Base-by-base conservation (phyloP, 2,113 vertebrate genomes). In the Pterocles orientalis region DNA sequence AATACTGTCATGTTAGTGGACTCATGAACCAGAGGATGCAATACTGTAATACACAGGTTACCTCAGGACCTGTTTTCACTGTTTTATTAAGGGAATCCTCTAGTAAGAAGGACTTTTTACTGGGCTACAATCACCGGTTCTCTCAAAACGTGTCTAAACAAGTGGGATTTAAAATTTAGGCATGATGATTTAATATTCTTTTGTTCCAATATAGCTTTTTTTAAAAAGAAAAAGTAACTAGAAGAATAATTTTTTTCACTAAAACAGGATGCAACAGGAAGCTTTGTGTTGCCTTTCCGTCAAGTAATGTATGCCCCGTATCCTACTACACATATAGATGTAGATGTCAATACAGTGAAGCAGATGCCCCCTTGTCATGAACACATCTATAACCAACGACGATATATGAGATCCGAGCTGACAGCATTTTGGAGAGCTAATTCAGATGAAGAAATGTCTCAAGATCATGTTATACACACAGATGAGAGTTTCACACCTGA, bases 301-400 rank as follows among this genome's bases (percentile, higher is more conserved):
- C 99, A 99, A 97, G 99, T 99, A 65, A 99, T 99, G 96, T 99
- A 99, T 91, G 99, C 99, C 1, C 99, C 99, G 0, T 99, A 99
- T 75, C 99, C 99, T 26, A 99, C 98, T 93, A 99, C 99, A 6
- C 99, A 99, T 96, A 99, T 99, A 56, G 99, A 99, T 41, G 99
- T 99, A 53, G 99, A 99, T 96, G 98, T 99, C 96, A 99, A 99
- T 86, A 99, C 99, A 1, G 99, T 99, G 70, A 99, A 99, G 96
- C 99, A 99, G 98, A 99, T 99, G 99, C 99, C 99, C 2, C 99
- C 99, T 3, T 99, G 99, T 96, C 99, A 99, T 3, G 99, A 99
- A 29, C 99, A 99, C 95, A 99, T 98, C 28, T 99, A 99, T 94
- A 99, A 99, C 96, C 99, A 99, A 91, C 98, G 99, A 12, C 98